Percentiles rank a stretch among this genome's conserved stretches.
These are phyloP conservation scores for Calosoma granatense DNA, from an alignment of 1,140 invertebrate genomes.

Conservation along the genomic window DNA sequence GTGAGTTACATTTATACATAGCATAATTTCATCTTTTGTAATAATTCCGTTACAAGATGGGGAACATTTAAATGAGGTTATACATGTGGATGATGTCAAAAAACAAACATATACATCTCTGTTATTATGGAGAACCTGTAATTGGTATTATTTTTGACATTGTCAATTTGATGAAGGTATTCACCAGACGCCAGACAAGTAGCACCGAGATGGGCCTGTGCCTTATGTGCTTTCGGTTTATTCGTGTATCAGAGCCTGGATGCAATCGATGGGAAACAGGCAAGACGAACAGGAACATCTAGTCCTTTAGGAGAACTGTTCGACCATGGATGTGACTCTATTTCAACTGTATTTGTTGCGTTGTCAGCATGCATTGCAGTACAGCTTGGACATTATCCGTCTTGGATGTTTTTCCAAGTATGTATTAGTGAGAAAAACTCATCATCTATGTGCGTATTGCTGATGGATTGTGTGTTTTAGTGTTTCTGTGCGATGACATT, in stretches of 20 bases:
- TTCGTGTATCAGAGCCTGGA: constrained; percentile 98
- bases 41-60: too few species aligned
- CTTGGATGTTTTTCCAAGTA: constrained; percentile 87
- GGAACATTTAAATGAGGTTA: too few species aligned
- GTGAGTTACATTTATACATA: constrained; percentile 41
- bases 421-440: constrained; percentile 12
- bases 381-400: constrained; percentile 80
- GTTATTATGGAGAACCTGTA: too few species aligned
- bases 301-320: constrained; percentile 95
- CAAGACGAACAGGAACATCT: constrained; percentile 83
- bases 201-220: constrained; percentile 86
- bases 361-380: constrained; percentile 87
- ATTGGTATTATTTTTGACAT: too few species aligned
- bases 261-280: constrained; percentile 99
- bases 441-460: neutral
- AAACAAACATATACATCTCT: too few species aligned
- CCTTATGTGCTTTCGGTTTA: constrained; percentile 84
- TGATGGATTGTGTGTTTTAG: constrained; percentile 36
- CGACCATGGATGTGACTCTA: constrained; percentile 98
- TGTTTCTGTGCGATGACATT: constrained; percentile 87
- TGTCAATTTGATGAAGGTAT: constrained; percentile 38
- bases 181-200: constrained; percentile 54
- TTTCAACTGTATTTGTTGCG: constrained; percentile 93
- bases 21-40: too few species aligned
- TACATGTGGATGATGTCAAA: too few species aligned